Base-by-base conservation (phyloP, 2,797 vertebrate genomes). In the Poeciliopsis infans region DNA sequence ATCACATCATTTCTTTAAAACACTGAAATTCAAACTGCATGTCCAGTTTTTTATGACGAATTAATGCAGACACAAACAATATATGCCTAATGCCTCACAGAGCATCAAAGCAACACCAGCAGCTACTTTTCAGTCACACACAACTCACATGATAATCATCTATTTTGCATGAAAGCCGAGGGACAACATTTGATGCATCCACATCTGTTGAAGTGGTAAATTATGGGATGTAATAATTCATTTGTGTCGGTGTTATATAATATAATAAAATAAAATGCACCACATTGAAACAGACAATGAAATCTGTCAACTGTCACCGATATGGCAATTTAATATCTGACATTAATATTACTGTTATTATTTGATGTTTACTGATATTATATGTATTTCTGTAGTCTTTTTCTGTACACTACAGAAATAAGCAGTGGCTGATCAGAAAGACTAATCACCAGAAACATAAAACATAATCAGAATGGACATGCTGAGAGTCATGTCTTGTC, bases 1-100 rank as follows among this genome's bases (percentile, higher is more conserved):
- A 7, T 25, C 3, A 7, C 51, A 57, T 66, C 33, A 39, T 39
- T 49, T 72, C 45, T 33, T 74, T n/a, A 7, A 8, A 8, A 74
- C 25, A 47, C 49, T 31, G 7, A 57, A 49, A 72, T 68, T 79
- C 75, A 81, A 74, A 85, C 57, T 71, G n/a, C 3, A 57, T 45
- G 25, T 51, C 53, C 23, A 31, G 61, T 73, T 10, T 4, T 64
- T 82, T 25, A 55, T 33, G 59, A 49, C 53, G 74, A 74, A 74
- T 79, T 64, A 73, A 78, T 0, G 8, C 61, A 77, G 25, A 41
- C 45, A 70, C 72, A 76, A 77, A 78, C 72, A 77, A 91, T 92
- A 80, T 83, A 86, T 80, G 28, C 79, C 1, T 87, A 90, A 91
- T 78, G 80, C 83, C 76, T 86, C 70, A 79, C 70, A 85, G 83